Evolutionary conservation across 2,888 invertebrate species (phyloP).

Genomic region (Leptura quadrifasciata): DNA sequence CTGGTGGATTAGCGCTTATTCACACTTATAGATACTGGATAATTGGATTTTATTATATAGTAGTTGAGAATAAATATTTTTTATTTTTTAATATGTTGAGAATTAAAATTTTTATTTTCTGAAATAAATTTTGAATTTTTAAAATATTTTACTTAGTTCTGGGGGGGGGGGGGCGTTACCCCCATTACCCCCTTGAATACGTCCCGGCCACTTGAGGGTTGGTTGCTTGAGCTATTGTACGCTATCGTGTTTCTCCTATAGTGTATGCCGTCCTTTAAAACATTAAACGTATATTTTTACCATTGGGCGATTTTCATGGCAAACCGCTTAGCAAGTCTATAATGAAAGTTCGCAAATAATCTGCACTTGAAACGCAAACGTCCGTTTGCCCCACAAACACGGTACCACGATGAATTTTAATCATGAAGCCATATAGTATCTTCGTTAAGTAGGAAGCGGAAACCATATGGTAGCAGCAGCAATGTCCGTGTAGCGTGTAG

Average conservation of each 20-base stretch:
- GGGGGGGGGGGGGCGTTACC: too few species aligned
- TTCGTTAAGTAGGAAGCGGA: constrained; percentile 28
- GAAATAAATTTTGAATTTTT: too few species aligned
- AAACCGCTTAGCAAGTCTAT: constrained; percentile 34
- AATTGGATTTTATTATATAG: too few species aligned
- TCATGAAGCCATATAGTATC: constrained; percentile 26
- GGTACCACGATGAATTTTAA: constrained; percentile 19
- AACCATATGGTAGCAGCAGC: constrained; percentile 4
- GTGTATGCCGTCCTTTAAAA: constrained; percentile 7
- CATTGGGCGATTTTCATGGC: constrained; percentile 28
- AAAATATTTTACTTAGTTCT: too few species aligned
- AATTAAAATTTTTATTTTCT: too few species aligned
- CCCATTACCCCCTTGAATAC: too few species aligned
- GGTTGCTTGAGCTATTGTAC: neutral
- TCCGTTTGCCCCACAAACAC: constrained; percentile 5
- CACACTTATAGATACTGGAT: too few species aligned
- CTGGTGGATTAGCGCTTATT: too few species aligned
- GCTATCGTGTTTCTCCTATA: neutral
- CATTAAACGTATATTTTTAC: constrained; percentile 9
- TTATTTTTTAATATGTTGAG: too few species aligned
- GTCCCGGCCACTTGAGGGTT: too few species aligned
- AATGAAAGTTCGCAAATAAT: constrained; percentile 7
- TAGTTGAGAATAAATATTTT: too few species aligned
- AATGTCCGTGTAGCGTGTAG: neutral
- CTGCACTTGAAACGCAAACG: neutral